phyloP scores from a whole-genome alignment of 2,888 invertebrate species.

The Xanthorhoe designata region DNA sequence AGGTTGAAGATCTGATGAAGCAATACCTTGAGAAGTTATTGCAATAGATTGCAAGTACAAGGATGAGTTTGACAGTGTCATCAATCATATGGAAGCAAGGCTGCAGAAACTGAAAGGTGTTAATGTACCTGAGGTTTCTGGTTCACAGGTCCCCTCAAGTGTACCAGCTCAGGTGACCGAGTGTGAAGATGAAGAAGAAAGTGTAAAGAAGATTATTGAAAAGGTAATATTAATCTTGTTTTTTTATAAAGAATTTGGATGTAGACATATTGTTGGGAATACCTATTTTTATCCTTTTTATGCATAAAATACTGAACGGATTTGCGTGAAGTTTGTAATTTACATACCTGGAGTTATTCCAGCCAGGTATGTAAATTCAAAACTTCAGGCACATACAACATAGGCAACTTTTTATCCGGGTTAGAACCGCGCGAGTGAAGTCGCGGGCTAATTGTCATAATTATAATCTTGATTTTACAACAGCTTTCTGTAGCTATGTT shows the following conservation, averaged over 20 bases:
- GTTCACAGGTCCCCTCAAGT: constrained; percentile 28
- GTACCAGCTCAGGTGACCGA: constrained; percentile 40
- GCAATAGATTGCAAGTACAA: constrained; percentile 76
- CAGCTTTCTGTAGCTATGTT: too few relatives aligned
- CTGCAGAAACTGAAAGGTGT: constrained; percentile 64
- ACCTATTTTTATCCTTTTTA: too few relatives aligned
- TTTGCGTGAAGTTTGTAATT: too few relatives aligned
- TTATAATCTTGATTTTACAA: too few relatives aligned
- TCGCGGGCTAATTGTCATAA: too few relatives aligned
- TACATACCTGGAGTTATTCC: too few relatives aligned
- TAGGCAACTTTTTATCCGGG: too few relatives aligned
- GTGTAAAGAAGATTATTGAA: constrained; percentile 68
- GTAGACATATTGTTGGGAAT: neutral
- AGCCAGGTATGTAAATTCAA: too few relatives aligned
- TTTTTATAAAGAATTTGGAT: neutral
- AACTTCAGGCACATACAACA: too few relatives aligned
- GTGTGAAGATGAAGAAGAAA: constrained; percentile 71
- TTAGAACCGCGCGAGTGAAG: too few relatives aligned
- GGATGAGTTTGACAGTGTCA: constrained; percentile 68
- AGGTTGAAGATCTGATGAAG: constrained; percentile 89
- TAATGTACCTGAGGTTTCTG: constrained; percentile 29
- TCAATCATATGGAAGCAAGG: constrained; percentile 67
- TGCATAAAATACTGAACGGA: too few relatives aligned
- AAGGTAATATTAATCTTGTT: constrained; percentile 65
- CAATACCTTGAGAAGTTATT: constrained; percentile 84